phyloP scores from a whole-genome alignment of 1,140 invertebrate species.

The Pseudomyrmex concolor region DNA sequence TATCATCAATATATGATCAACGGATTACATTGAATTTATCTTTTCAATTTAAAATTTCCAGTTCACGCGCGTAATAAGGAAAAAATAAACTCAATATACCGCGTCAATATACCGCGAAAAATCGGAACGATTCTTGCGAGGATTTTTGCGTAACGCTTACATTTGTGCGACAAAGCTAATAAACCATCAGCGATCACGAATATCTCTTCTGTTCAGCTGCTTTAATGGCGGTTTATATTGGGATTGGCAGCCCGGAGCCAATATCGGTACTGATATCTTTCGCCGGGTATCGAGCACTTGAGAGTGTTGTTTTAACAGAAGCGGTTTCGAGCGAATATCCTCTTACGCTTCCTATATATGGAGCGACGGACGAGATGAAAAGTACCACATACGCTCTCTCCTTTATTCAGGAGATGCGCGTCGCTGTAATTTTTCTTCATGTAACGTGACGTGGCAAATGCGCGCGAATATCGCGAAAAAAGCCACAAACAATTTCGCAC shows the following conservation, averaged over 20 bases:
- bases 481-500: neutral
- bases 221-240: constrained; percentile 69
- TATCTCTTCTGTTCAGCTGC: constrained; percentile 51
- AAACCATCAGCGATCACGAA: constrained; percentile 27
- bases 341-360: constrained; percentile 63
- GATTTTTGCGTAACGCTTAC: constrained; percentile 40
- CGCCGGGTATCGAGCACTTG: constrained; percentile 58
- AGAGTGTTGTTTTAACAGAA: constrained; percentile 70
- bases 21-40: neutral
- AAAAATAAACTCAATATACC: neutral
- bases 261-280: constrained; percentile 62
- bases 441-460: neutral
- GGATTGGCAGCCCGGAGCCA: constrained; percentile 62
- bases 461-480: neutral
- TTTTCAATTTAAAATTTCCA: neutral
- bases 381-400: neutral
- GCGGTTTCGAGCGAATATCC: constrained; percentile 65
- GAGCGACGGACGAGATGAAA: constrained; percentile 48
- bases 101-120: neutral
- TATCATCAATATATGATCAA: neutral
- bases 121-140: constrained; percentile 14
- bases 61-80: too few species aligned
- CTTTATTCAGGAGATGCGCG: constrained; percentile 13
- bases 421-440: constrained; percentile 16
- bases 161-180: constrained; percentile 29